phyloP scores from a whole-genome alignment of 2,888 invertebrate species.

The Prostheceraeus crozeri region DNA sequence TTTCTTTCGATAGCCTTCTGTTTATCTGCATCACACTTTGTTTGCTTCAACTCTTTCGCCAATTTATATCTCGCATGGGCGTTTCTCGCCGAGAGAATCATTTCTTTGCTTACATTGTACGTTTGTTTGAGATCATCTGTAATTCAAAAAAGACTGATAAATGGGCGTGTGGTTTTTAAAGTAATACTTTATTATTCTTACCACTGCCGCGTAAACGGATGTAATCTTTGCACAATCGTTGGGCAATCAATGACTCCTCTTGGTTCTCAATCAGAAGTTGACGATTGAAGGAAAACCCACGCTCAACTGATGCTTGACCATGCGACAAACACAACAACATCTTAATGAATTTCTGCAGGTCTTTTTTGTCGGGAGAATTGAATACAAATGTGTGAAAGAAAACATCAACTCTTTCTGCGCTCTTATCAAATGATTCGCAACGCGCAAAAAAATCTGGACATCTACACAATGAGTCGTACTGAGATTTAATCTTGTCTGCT shows the following conservation, averaged over 20 bases:
- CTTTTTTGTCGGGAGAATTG: slow-evolving; percentile 25
- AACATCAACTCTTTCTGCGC: slow-evolving; percentile 12
- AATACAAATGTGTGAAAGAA: slow-evolving; percentile 27
- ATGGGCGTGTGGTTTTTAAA: too few relatives aligned
- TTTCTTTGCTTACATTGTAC: too few relatives aligned
- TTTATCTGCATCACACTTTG: too few relatives aligned
- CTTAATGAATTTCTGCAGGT: not conserved
- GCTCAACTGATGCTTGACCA: slow-evolving; percentile 25
- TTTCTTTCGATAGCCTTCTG: too few relatives aligned
- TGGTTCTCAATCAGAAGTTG: slow-evolving; percentile 3
- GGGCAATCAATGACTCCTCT: too few relatives aligned
- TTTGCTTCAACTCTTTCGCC: too few relatives aligned
- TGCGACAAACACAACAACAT: slow-evolving; percentile 8
- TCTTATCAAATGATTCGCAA: slow-evolving; percentile 1
- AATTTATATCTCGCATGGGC: too few relatives aligned
- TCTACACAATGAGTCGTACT: slow-evolving; percentile 15
- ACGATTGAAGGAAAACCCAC: slow-evolving; percentile 15
- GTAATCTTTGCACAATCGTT: slow-evolving; percentile 6
- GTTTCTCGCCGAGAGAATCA: too few relatives aligned
- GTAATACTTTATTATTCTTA: too few relatives aligned
- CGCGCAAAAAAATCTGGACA: not conserved
- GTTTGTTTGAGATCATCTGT: too few relatives aligned
- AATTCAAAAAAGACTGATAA: too few relatives aligned
- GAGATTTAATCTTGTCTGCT: slow-evolving; percentile 9
- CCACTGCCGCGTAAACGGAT: too few relatives aligned